Conservation (phyloP, 2,888 invertebrate species). For the Luperina testacea region DNA sequence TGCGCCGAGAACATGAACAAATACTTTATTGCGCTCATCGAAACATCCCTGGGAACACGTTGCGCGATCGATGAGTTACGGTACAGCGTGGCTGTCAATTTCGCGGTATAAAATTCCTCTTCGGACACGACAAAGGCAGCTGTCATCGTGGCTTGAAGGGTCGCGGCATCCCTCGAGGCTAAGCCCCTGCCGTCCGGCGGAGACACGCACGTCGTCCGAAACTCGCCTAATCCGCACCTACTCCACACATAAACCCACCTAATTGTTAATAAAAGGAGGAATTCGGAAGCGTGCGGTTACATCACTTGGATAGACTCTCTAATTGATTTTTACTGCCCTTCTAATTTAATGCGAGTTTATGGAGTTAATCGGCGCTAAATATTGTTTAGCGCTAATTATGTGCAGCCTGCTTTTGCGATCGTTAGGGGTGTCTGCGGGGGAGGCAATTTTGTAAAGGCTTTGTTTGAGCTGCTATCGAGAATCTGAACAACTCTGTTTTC, state of each 20-base stretch:
- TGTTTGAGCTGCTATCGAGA: constrained; percentile 67
- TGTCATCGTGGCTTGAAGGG: constrained; percentile 87
- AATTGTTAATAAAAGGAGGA: constrained; percentile 89
- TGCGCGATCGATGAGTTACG: constrained; percentile 81
- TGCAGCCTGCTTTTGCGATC: constrained; percentile 79
- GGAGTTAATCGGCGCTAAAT: constrained; percentile 83
- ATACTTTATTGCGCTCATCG: constrained; percentile 85
- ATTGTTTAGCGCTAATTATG: constrained; percentile 84
- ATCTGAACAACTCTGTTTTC: constrained; percentile 53
- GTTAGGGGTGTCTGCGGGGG: constrained; percentile 70
- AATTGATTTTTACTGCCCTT: constrained; percentile 88
- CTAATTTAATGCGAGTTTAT: constrained; percentile 84
- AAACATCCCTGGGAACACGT: constrained; percentile 80
- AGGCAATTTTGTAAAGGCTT: constrained; percentile 69
- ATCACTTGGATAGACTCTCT: constrained; percentile 81
- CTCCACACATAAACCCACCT: constrained; percentile 89
- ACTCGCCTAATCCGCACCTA: constrained; percentile 87
- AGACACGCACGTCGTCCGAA: constrained; percentile 86
- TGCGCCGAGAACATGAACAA: constrained; percentile 76
- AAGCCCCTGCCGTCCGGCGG: constrained; percentile 82
- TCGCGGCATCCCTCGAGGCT: constrained; percentile 86
- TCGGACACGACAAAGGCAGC: constrained; percentile 87
- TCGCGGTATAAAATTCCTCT: constrained; percentile 87
- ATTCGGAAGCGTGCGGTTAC: constrained; percentile 87
- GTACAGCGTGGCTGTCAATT: constrained; percentile 85